Evolutionary conservation across 2,113 vertebrate genomes (phyloP).

Genomic region (Urocolius indicus): DNA sequence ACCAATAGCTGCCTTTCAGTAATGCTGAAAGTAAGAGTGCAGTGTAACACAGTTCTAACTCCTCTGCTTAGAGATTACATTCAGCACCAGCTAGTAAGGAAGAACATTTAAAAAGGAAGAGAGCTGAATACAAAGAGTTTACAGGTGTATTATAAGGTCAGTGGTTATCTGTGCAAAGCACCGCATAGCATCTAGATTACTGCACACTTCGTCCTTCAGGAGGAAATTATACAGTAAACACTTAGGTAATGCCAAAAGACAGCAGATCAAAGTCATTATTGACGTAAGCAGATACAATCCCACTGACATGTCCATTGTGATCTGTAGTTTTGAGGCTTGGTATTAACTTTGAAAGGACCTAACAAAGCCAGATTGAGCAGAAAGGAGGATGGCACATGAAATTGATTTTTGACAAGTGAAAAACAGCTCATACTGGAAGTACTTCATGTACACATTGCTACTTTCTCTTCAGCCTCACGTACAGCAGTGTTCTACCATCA

Average conservation of each 20-base stretch:
- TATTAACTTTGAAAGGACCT: neutral
- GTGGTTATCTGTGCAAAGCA: neutral
- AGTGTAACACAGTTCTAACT: neutral
- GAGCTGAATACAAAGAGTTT: neutral
- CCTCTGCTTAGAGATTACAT: neutral
- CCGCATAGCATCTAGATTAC: neutral
- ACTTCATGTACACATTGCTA: neutral
- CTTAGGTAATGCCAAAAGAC: neutral
- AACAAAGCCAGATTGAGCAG: conserved; percentile 9
- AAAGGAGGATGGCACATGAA: neutral
- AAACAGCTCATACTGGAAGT: conserved; percentile 7
- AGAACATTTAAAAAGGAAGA: neutral
- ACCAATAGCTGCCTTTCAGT: neutral
- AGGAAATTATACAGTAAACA: neutral
- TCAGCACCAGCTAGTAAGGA: neutral
- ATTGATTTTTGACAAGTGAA: conserved; percentile 57
- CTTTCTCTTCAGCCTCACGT: neutral
- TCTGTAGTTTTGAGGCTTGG: neutral
- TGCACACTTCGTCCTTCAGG: neutral
- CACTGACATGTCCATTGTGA: neutral
- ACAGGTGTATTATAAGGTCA: neutral
- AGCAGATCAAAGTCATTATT: neutral
- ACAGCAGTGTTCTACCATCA: neutral
- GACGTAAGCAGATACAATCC: neutral
- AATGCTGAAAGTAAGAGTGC: neutral